Base-by-base conservation (phyloP, 2,113 vertebrate species). In the Myotis lucifugus region DNA sequence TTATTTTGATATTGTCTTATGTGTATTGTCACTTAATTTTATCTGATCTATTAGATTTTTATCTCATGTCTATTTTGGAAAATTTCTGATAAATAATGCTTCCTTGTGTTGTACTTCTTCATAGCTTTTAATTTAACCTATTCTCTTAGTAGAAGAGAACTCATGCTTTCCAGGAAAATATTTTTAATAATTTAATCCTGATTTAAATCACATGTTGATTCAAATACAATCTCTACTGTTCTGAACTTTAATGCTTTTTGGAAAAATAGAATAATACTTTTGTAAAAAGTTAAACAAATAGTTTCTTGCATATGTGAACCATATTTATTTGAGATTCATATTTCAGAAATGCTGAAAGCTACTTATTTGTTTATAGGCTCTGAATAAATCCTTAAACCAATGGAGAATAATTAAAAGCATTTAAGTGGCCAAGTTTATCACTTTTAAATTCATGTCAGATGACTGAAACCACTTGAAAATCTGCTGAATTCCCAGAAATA, bases 231-330 rank as follows among this genome's bases (percentile, higher is more conserved):
- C 34, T 82, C 12, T 90, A 34, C 21, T 76, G 2, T n/a, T 70
- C 8, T 48, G n/a, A 73, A 95, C 1, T 34, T 82, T 77, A 74
- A 69, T 86, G 19, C 7, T 87, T 13, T 69, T 69, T 34, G 50
- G n/a, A 76, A 85, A 91, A 66, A 87, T 29, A 85, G 42, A 89
- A 54, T 29, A 61, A n/a, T 64, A 32, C 48, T 81, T 85, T 88
- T 76, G 13, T 25, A 54, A 64, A 77, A 90, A 52, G 1, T 52
- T 72, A 78, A 48, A 56, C 79, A 76, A 32, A 64, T 52, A 10
- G 29, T 70, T 76, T 27, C 69, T 27, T 76, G 15, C 17, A 52
- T 56, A 32, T 29, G 25, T 67, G 32, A 85, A 40, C 27, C 48
- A 72, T 87, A 48, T 82, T 90, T 82, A 42, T 12, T 73, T 40